Base-by-base conservation (phyloP, 2,797 vertebrate species). In the Limosa lapponica region DNA sequence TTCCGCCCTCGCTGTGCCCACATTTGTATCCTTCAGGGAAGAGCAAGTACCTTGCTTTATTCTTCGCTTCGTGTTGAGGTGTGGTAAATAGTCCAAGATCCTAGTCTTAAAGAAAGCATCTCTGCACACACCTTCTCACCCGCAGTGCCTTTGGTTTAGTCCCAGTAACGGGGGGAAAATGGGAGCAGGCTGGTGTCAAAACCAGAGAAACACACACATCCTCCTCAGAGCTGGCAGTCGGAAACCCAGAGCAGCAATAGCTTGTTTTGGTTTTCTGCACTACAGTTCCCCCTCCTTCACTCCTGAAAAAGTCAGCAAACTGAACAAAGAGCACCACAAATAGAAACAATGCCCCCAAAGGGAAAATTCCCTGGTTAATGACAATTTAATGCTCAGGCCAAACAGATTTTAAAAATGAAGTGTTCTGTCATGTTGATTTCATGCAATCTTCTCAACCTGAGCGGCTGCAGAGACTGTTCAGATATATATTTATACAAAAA, bases 191-290 rank as follows among this genome's bases (percentile, higher is more conserved):
- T 19, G 34, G 8, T 22, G 41, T 9, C 34, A 44, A 72, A 91
- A 20, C 11, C 11, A 36, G 36, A 57, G 6, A 11, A 55, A 27
- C 3, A 70, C 9, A 59, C 22, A 11, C 1, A 62, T 5, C 17
- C 34, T 52, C 39, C 10, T 3, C 2, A 32, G 6, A 80, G 44
- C 22, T 14, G 13, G 0, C 0, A 0, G 3, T 9, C 71, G 44
- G 48, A 19, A n/a, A 62, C 28, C 7, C 5, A 5, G 1, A 4
- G 41, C 15, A 37, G 36, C 14, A 87, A 23, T 16, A 17, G 13
- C 32, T 32, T 28, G 11, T 12, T 36, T 32, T 32, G 10, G 12
- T 64, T 41, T 49, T 32, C 44, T 28, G 11, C 32, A 12, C 20
- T 18, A 8, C 32, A 24, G 25, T 8, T 86, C 24, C 10, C 16